Base-by-base conservation (phyloP, 1,140 invertebrate species). In the Epicauta chinensis region DNA sequence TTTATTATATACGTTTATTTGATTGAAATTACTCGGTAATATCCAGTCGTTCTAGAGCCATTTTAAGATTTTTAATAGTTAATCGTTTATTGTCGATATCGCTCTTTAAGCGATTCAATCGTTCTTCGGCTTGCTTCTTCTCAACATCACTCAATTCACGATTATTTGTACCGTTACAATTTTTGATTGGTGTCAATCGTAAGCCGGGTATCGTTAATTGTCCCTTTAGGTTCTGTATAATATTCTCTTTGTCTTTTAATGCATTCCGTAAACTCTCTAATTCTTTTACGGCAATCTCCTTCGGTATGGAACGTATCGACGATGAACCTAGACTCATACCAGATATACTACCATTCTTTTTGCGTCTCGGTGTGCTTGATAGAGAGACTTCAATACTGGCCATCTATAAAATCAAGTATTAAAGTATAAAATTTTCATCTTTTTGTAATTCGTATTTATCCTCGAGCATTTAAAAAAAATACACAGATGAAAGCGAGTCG, bases 381-480 rank as follows among this genome's bases (percentile, higher is more conserved):
- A 91, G 70, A 0, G 87, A 91, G 37, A 89, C 86, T 67, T 89
- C 87, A 56, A 91, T 89, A 58, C 80, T 89, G 23, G 87, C 87
- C 87, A 91, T 91, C 87, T 89, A 64, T 16, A 74, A 73, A 16
- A 47, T 29, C 23, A 23, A 23, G 23, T 7, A 36, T 36, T 10
- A 13, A 13, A 15, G 4, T 7, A 13, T 5, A 36, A 36, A 5
- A 12, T 36, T 12, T 15, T 36, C n/a, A 6, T 13, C 4, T 13
- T 36, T 4, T 13, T 15, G n/a, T 15, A 36, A 10, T 15, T 13
- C 48, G 4, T 32, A 29, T 31, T 42, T 50, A 41, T 32, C 39
- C 39, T 31, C 16, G 31, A 23, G 37, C 39, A 31, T 50, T 41
- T 5, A 7, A 23, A 23, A 7, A 5, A 5, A 23, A 23, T 36